A percentile compares a stretch with the other conserved stretches of the same genome.
phyloP scores from a whole-genome alignment of 2,113 vertebrate species.

The Girardinichthys multiradiatus region DNA sequence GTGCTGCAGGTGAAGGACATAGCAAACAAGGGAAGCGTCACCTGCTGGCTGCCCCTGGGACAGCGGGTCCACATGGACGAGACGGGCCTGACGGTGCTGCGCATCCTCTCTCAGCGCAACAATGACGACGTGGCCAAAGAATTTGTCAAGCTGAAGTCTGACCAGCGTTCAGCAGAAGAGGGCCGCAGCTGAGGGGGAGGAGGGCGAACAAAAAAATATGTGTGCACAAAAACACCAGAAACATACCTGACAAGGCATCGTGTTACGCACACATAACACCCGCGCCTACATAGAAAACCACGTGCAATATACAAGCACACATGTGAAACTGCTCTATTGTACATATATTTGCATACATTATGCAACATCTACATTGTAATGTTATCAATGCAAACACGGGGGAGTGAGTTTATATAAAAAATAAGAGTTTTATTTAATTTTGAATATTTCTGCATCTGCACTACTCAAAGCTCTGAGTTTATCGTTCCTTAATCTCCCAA shows the following conservation, averaged over 20 bases:
- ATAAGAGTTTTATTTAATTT: conserved; percentile 22
- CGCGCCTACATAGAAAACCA: conserved; percentile 42
- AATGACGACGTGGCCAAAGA: conserved; percentile 98
- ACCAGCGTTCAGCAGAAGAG: conserved; percentile 94
- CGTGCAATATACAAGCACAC: conserved; percentile 70
- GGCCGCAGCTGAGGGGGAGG: conserved; percentile 77
- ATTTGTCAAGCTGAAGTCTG: conserved; percentile 97
- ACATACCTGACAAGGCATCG: conserved; percentile 12
- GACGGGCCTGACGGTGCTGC: conserved; percentile 94
- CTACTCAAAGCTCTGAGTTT: conserved; percentile 23
- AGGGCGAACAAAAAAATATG: not conserved
- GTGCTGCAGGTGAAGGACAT: conserved; percentile 93
- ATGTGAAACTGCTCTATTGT: conserved; percentile 54
- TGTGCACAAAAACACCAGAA: conserved; percentile 39
- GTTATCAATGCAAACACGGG: conserved; percentile 65
- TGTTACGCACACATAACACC: conserved; percentile 47
- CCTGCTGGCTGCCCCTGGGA: conserved; percentile 93
- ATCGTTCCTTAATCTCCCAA: conserved; percentile 25
- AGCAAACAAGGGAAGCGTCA: conserved; percentile 83
- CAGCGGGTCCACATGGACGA: conserved; percentile 96
- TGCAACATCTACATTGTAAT: conserved; percentile 65
- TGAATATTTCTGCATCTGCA: conserved; percentile 28
- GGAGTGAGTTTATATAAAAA: conserved; percentile 40
- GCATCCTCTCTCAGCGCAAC: conserved; percentile 97
- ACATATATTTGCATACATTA: conserved; percentile 69